Conservation (phyloP, 2,113 vertebrate species). For the Dunckerocampus dactyliophorus region DNA sequence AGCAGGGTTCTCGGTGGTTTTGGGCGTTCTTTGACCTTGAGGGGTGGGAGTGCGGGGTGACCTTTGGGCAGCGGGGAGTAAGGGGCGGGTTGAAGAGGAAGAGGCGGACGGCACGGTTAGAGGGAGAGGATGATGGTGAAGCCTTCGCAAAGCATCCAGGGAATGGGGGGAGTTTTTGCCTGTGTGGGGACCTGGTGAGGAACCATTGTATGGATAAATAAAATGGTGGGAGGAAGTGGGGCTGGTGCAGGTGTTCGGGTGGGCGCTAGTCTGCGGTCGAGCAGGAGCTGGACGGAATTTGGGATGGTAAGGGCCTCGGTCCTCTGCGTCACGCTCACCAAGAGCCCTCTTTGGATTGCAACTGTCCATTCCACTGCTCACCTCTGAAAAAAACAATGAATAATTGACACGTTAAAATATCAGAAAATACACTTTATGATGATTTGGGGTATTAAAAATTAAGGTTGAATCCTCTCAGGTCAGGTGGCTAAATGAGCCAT, state of each 20-base stretch:
- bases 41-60: slow-evolving; percentile 57
- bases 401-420: not conserved
- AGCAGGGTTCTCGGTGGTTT: slow-evolving; percentile 62
- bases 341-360: slow-evolving; percentile 47
- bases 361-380: slow-evolving; percentile 41
- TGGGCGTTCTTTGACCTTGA: slow-evolving; percentile 66
- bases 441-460: not conserved
- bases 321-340: slow-evolving; percentile 49
- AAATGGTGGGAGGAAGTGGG: slow-evolving; percentile 56
- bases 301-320: slow-evolving; percentile 45
- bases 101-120: slow-evolving; percentile 39
- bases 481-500: not conserved
- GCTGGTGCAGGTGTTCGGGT: slow-evolving; percentile 45
- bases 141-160: slow-evolving; percentile 58
- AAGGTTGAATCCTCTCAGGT: not conserved
- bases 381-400: slow-evolving; percentile 42
- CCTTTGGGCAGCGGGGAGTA: slow-evolving; percentile 56
- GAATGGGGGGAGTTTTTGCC: slow-evolving; percentile 53
- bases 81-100: slow-evolving; percentile 46
- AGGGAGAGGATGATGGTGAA: slow-evolving; percentile 53
- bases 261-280: slow-evolving; percentile 49
- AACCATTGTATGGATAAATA: slow-evolving; percentile 61
- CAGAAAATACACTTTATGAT: too few relatives aligned
- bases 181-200: slow-evolving; percentile 45
- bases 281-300: slow-evolving; percentile 49